Conservation (phyloP, 2,113 vertebrate genomes). For the Pardalotus punctatus region DNA sequence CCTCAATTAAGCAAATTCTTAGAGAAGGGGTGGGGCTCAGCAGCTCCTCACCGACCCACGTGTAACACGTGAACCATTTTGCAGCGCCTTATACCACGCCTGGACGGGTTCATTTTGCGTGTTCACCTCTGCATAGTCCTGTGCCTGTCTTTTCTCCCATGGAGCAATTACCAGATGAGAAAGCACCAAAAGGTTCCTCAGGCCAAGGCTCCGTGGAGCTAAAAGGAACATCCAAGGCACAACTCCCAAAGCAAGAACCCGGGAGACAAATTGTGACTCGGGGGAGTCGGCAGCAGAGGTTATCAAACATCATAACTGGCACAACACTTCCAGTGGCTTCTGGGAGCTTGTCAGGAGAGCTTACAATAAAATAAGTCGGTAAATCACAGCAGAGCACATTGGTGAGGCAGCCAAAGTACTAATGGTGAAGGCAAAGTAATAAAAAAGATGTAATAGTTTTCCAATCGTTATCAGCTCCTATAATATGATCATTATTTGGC, state of each 20-base stretch:
- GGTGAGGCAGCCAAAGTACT: neutral
- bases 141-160: neutral
- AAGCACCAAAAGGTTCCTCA: neutral
- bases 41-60: neutral
- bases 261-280: accelerated
- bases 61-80: accelerated
- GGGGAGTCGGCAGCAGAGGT: neutral
- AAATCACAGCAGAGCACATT: neutral
- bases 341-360: neutral
- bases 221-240: neutral
- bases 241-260: neutral
- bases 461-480: neutral
- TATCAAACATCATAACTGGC: neutral
- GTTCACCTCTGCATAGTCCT: neutral
- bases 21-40: accelerated
- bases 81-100: accelerated
- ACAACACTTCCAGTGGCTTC: neutral
- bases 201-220: neutral
- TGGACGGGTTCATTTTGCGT: neutral
- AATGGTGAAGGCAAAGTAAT: neutral
- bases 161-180: neutral
- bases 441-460: neutral
- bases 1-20: neutral
- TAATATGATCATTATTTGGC: neutral
- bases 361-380: neutral